These are phyloP conservation scores for Odontomyia ornata DNA, from an alignment of 2,888 invertebrate genomes.

Conservation along the genomic window DNA sequence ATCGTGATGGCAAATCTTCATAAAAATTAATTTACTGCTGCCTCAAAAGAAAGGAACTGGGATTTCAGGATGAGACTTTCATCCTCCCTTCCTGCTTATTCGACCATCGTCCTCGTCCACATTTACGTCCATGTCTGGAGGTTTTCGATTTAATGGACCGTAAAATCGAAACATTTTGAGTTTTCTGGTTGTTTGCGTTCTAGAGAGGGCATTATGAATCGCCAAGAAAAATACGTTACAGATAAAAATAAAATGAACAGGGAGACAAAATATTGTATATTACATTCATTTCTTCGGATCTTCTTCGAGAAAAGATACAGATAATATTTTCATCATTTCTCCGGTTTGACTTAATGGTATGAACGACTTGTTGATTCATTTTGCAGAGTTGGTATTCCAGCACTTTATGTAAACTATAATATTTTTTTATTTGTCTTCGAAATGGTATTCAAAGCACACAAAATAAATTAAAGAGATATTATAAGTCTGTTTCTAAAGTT, in stretches of 20 bases:
- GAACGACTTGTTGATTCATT: conserved; percentile 23
- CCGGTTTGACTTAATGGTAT: background rate
- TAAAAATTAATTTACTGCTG: conserved; percentile 50
- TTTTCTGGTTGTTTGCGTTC: conserved; percentile 49
- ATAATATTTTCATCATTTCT: conserved; percentile 24
- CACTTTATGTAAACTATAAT: conserved; percentile 15
- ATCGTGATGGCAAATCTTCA: conserved; percentile 49
- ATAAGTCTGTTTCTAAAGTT: too few species aligned
- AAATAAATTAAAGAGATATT: too few species aligned
- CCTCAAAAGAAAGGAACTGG: conserved; percentile 17
- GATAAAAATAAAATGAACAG: conserved; percentile 17
- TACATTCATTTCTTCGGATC: background rate
- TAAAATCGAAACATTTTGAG: conserved; percentile 50
- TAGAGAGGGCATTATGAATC: conserved; percentile 45
- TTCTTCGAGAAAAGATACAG: background rate
- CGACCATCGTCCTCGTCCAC: conserved; percentile 3
- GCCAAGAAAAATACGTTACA: conserved; percentile 30
- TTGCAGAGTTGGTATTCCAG: background rate
- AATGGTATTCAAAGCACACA: too few species aligned
- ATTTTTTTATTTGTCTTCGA: too few species aligned
- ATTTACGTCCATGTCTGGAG: conserved; percentile 31
- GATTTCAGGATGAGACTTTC: conserved; percentile 10
- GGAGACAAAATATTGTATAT: conserved; percentile 29
- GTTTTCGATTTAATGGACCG: conserved; percentile 49
- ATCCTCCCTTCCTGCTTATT: conserved; percentile 7